These are phyloP conservation scores for Tragelaphus oryx DNA, from an alignment of 2,797 vertebrate genomes.

Conservation along the genomic window DNA sequence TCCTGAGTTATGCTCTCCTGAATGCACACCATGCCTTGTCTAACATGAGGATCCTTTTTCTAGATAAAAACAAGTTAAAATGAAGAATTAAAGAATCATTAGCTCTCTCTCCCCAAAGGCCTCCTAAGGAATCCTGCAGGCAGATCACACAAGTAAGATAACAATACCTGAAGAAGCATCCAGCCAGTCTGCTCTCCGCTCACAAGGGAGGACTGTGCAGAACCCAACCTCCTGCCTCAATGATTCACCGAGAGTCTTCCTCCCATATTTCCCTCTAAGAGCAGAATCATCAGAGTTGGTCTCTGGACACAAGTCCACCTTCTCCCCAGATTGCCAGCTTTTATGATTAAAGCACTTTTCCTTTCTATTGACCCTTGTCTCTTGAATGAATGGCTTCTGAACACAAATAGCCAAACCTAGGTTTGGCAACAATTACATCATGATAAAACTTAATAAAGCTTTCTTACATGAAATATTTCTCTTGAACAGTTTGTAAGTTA, in stretches of 20 bases:
- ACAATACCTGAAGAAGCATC: neutral
- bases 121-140: neutral
- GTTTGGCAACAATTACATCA: constrained; percentile 23
- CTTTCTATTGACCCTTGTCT: neutral
- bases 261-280: neutral
- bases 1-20: neutral
- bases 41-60: neutral
- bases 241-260: neutral
- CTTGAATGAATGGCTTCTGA: neutral
- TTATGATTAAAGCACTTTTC: neutral
- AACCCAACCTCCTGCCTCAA: neutral
- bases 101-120: neutral
- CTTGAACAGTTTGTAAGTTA: constrained; percentile 46
- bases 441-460: constrained; percentile 35
- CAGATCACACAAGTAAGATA: neutral
- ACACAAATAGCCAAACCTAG: neutral
- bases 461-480: neutral
- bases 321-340: neutral
- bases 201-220: neutral
- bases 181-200: neutral
- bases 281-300: neutral
- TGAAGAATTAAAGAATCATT: neutral
- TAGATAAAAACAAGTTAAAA: neutral
- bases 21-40: neutral
- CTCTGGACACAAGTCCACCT: neutral